Conservation (phyloP, 2,113 vertebrate species). For the Bos indicus region DNA sequence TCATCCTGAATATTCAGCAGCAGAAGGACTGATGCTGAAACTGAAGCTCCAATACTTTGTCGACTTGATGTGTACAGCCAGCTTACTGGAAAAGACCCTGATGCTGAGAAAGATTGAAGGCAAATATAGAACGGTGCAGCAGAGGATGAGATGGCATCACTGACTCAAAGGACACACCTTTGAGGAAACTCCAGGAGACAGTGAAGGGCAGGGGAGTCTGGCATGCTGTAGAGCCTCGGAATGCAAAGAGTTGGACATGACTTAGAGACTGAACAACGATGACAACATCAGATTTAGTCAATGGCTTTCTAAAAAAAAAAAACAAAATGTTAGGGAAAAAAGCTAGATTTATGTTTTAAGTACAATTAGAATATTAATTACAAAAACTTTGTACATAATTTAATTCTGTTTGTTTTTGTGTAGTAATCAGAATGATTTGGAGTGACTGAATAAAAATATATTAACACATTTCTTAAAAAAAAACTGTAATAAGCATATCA, state of each 20-base stretch:
- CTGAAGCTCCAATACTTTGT: background rate
- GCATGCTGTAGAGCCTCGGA: background rate
- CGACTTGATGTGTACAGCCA: fast-evolving
- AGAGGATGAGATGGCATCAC: background rate
- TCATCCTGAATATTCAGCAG: background rate
- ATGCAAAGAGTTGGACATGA: background rate
- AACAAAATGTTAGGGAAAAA: background rate
- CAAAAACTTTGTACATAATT: background rate
- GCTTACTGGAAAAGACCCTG: background rate
- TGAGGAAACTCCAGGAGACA: background rate
- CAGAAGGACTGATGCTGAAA: background rate
- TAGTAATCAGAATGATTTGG: background rate
- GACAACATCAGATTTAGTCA: background rate
- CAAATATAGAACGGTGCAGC: background rate
- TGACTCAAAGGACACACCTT: background rate
- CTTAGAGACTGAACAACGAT: background rate
- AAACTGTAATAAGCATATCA: background rate
- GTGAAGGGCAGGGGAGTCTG: background rate
- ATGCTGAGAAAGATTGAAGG: background rate
- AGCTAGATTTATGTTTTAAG: background rate
- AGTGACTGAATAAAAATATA: background rate
- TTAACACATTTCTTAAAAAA: background rate
- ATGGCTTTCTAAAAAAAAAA: background rate
- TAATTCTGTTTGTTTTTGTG: background rate
- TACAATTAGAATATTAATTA: background rate